Evolutionary conservation across 2,113 vertebrate species (phyloP).

Genomic region (Phrynosoma blainvillii): DNA sequence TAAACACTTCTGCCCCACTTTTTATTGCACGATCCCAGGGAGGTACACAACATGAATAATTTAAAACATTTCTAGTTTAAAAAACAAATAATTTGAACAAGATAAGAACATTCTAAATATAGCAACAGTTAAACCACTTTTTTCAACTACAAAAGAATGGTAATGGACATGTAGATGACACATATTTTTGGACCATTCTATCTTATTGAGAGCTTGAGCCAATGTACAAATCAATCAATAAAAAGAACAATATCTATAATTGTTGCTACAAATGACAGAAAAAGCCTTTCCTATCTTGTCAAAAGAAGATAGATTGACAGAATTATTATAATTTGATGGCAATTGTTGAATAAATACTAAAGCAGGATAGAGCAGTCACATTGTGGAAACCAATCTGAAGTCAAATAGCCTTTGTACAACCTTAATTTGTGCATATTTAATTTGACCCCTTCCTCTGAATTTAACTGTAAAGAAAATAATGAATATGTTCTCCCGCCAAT

Average conservation of each 20-base stretch:
- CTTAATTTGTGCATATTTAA: neutral
- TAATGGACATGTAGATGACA: neutral
- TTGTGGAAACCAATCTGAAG: neutral
- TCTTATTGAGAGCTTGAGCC: neutral
- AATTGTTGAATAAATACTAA: neutral
- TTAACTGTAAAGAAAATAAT: neutral
- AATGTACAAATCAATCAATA: neutral
- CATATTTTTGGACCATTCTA: neutral
- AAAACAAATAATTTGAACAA: too few relatives aligned
- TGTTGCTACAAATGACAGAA: neutral
- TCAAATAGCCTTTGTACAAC: neutral
- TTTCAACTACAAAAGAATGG: neutral
- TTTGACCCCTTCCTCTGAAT: neutral
- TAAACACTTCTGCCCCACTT: too few relatives aligned
- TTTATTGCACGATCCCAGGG: too few relatives aligned
- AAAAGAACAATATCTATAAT: neutral
- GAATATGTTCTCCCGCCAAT: neutral
- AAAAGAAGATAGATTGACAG: neutral
- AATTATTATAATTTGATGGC: neutral
- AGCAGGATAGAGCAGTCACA: neutral
- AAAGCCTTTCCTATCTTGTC: neutral
- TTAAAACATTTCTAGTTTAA: too few relatives aligned
- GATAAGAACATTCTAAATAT: neutral
- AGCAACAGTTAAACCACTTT: neutral
- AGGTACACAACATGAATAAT: too few relatives aligned